These are phyloP conservation scores for Zosterops hypoxanthus DNA, from an alignment of 2,113 vertebrate species.

Conservation along the genomic window DNA sequence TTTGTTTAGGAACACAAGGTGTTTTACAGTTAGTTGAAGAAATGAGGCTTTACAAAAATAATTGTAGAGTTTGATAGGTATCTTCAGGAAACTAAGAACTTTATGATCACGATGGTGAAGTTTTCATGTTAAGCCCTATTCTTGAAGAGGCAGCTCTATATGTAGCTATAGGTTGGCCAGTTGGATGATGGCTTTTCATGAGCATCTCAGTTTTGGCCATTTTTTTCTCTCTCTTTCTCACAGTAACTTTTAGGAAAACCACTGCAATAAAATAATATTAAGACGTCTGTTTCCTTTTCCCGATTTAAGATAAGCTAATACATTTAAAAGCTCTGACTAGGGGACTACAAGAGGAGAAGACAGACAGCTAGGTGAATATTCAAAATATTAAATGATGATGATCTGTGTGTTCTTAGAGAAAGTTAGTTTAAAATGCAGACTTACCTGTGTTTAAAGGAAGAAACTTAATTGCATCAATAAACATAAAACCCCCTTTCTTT, in stretches of 20 bases:
- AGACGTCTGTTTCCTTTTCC: neutral
- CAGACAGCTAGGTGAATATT: neutral
- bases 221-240: neutral
- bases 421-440: neutral
- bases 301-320: neutral
- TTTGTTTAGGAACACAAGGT: neutral
- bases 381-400: neutral
- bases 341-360: neutral
- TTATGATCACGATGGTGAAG: fast-evolving
- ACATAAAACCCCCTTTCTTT: neutral
- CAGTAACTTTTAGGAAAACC: neutral
- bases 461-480: neutral
- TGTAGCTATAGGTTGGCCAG: neutral
- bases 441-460: neutral
- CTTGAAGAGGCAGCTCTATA: neutral
- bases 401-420: neutral
- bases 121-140: neutral
- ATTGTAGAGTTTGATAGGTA: neutral
- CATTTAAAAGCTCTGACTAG: neutral
- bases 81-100: neutral
- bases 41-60: neutral
- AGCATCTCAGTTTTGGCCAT: neutral
- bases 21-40: neutral
- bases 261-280: neutral
- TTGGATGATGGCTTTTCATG: neutral